These are phyloP conservation scores for Atherix ibis DNA, from an alignment of 2,888 invertebrate genomes.

Conservation along the genomic window DNA sequence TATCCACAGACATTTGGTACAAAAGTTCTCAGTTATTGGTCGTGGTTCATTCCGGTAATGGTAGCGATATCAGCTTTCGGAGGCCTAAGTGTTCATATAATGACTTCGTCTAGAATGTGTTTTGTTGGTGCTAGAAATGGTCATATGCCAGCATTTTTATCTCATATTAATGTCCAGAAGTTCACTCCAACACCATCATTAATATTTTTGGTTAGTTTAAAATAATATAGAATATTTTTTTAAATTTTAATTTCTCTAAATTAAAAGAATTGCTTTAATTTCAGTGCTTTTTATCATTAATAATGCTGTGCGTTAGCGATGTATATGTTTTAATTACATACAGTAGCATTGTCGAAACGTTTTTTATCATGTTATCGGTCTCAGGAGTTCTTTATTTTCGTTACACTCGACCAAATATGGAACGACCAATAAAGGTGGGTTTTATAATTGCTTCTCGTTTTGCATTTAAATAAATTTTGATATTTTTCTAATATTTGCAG, in stretches of 20 bases:
- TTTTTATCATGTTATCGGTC: constrained; percentile 78
- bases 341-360: constrained; percentile 81
- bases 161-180: constrained; percentile 59
- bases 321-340: constrained; percentile 79
- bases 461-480: neutral
- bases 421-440: constrained; percentile 68
- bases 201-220: constrained; percentile 55
- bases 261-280: constrained; percentile 19
- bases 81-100: constrained; percentile 85
- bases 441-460: constrained; percentile 3
- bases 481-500: constrained; percentile 31
- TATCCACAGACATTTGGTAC: constrained; percentile 83
- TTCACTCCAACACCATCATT: constrained; percentile 69
- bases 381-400: constrained; percentile 71
- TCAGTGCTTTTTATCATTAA: constrained; percentile 65
- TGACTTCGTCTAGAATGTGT: constrained; percentile 86
- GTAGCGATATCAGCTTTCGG: constrained; percentile 88
- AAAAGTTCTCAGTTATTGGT: constrained; percentile 49
- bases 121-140: constrained; percentile 84
- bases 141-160: constrained; percentile 67
- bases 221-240: constrained; percentile 7
- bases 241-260: too few species aligned
- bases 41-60: constrained; percentile 77
- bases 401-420: constrained; percentile 59
- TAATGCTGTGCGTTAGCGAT: constrained; percentile 73